Evolutionary conservation across 1,140 invertebrate genomes (phyloP), one percentile per base, ranked within the genome.

Genomic region (Asbolus verrucosus): DNA sequence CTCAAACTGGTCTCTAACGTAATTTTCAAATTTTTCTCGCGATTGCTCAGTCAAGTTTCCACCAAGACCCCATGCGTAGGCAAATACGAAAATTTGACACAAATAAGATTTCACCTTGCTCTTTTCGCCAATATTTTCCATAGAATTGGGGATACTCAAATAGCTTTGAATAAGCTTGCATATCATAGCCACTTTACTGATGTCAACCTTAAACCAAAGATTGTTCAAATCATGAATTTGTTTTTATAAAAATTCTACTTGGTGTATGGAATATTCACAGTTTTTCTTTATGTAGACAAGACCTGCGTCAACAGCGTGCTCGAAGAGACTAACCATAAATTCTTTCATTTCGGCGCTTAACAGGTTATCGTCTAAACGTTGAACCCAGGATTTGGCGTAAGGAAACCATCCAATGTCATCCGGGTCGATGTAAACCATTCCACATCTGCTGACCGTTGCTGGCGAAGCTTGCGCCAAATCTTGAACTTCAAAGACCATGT

Each of bases 341-440:
- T 85, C 80, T 21, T 82, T 84, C 43, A 88, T 76, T 41, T 88
- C 85, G 0, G 85, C 77, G 38, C 82, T 84, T 13, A 90, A 76
- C 33, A 87, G 81, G 1, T 80, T 79, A 0, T 85, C 83, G 24
- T 87, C 82, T 73, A 85, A 82, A 81, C 75, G 87, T 77, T 82
- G 86, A 74, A 92, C 74, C 94, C 94, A 97, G 0, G 92, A 92
- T 70, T 89, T 90, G 1, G 96, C 87, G 4, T 92, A 85, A 0
- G 94, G 94, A 14, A 89, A 78, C 91, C 92, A 93, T 31, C 92
- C 93, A 1, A 95, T 79, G 72, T 93, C 91, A 0, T 85, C 83
- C 0, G 94, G 90, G 79, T 96, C 94, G 65, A 97, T 89, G 77
- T 96, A 97, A 4, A 98, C 94, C 94, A 97, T 97, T 61, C 94